A percentile compares a stretch with the other conserved stretches of the same genome.
These are phyloP conservation scores for Bothrops alternatus DNA, from an alignment of 2,797 vertebrate genomes.

Conservation along the genomic window DNA sequence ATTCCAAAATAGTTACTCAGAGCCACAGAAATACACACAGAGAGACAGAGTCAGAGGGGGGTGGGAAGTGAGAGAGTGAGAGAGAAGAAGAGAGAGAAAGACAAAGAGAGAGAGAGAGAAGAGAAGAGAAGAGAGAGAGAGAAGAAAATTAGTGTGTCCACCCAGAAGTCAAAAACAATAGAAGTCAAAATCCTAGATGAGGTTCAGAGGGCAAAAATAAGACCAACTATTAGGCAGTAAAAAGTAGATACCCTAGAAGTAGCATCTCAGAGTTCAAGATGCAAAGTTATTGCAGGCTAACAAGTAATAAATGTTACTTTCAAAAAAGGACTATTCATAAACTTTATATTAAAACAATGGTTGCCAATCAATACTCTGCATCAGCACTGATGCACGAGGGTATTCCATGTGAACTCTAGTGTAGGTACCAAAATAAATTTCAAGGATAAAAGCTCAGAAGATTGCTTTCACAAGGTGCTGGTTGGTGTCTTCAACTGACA, in stretches of 20 bases:
- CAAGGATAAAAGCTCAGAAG: background rate
- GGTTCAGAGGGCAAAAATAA: background rate
- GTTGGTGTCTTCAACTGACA: background rate
- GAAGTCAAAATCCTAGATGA: background rate
- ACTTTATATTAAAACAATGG: background rate
- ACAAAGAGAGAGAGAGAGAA: too few species aligned
- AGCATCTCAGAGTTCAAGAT: background rate
- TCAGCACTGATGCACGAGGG: background rate
- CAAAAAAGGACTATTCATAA: background rate
- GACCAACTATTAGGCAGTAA: background rate
- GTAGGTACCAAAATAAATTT: background rate
- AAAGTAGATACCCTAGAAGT: background rate
- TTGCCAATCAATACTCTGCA: background rate
- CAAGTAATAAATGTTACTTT: background rate
- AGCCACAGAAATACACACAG: background rate
- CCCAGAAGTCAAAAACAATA: background rate
- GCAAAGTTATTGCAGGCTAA: background rate
- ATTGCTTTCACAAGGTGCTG: background rate
- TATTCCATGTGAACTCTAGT: background rate
- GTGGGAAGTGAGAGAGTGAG: too few species aligned
- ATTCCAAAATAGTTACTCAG: background rate
- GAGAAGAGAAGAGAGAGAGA: too few species aligned
- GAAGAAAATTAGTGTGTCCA: background rate
- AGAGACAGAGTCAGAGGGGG: background rate
- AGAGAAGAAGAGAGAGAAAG: too few species aligned